Evolutionary conservation across 2,113 vertebrate species (phyloP).

Genomic region (Amphiprion ocellaris): DNA sequence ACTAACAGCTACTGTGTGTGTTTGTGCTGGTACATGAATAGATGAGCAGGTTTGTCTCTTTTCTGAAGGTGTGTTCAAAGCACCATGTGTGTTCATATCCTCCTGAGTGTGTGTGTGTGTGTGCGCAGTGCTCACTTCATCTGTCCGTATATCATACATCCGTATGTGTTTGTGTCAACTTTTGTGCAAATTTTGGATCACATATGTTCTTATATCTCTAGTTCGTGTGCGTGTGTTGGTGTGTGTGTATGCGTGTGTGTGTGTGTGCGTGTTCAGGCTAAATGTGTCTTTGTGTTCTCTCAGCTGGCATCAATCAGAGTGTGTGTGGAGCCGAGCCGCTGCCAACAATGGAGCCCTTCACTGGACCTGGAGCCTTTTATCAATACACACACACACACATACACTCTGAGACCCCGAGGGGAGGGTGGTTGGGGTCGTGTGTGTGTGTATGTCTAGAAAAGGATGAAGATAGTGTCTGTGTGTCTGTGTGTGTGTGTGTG

Average conservation of each 20-base stretch:
- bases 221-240: constrained; percentile 27
- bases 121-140: not conserved
- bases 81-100: not conserved
- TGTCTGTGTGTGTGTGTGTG: not conserved
- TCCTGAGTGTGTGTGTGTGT: not conserved
- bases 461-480: constrained; percentile 8
- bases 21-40: not conserved
- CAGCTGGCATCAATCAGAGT: constrained; percentile 89
- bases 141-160: not conserved
- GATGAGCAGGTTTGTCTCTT: not conserved
- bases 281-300: constrained; percentile 86
- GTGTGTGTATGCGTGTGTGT: constrained; percentile 25
- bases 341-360: constrained; percentile 86
- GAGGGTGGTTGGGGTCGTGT: constrained; percentile 29
- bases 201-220: constrained; percentile 44
- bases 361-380: constrained; percentile 83
- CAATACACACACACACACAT: constrained; percentile 72
- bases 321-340: constrained; percentile 72
- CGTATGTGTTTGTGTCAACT: constrained; percentile 11
- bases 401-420: constrained; percentile 32
- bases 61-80: constrained; percentile 1
- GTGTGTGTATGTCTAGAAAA: constrained; percentile 14
- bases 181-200: constrained; percentile 9
- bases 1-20: constrained; percentile 23
- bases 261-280: constrained; percentile 68